These are phyloP conservation scores for Drosophila conformis DNA, from an alignment of 2,888 invertebrate species.

Conservation along the genomic window DNA sequence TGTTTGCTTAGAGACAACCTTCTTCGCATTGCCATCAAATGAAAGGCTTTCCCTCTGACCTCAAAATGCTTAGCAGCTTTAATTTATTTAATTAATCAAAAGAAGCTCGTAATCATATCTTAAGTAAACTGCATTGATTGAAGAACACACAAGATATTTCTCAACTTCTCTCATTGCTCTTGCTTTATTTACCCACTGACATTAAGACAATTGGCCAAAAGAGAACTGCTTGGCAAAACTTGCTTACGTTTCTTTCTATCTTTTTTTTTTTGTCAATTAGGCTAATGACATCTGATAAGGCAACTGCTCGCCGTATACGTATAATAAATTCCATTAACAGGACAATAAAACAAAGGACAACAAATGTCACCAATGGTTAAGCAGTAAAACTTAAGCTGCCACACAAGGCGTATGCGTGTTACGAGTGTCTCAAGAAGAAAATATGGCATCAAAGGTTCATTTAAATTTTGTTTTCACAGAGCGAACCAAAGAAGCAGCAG, in stretches of 20 bases:
- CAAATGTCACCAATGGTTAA: slow-evolving; percentile 38
- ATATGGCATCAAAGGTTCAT: slow-evolving; percentile 44
- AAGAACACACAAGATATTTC: neutral
- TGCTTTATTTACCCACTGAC: slow-evolving; percentile 23
- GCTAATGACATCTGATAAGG: slow-evolving; percentile 55
- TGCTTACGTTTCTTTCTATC: slow-evolving; percentile 21
- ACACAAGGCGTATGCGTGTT: slow-evolving; percentile 66
- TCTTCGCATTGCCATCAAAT: neutral
- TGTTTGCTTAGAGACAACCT: neutral
- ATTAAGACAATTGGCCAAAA: slow-evolving; percentile 20
- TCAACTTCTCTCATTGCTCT: neutral
- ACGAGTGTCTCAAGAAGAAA: slow-evolving; percentile 29
- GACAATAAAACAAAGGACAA: slow-evolving; percentile 43
- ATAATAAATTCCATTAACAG: slow-evolving; percentile 10
- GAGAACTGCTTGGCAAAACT: slow-evolving; percentile 3
- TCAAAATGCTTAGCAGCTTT: neutral
- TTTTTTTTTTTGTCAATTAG: slow-evolving; percentile 42
- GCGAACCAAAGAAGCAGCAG: slow-evolving; percentile 23
- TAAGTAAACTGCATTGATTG: slow-evolving; percentile 2
- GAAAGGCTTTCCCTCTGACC: neutral
- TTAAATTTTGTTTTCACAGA: slow-evolving; percentile 54
- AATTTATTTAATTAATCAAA: slow-evolving; percentile 16
- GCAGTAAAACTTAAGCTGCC: slow-evolving; percentile 29
- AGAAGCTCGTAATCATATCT: neutral
- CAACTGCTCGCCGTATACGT: slow-evolving; percentile 16